Base-by-base conservation (phyloP, 2,888 invertebrate genomes). In the Habrosyne pyritoides region DNA sequence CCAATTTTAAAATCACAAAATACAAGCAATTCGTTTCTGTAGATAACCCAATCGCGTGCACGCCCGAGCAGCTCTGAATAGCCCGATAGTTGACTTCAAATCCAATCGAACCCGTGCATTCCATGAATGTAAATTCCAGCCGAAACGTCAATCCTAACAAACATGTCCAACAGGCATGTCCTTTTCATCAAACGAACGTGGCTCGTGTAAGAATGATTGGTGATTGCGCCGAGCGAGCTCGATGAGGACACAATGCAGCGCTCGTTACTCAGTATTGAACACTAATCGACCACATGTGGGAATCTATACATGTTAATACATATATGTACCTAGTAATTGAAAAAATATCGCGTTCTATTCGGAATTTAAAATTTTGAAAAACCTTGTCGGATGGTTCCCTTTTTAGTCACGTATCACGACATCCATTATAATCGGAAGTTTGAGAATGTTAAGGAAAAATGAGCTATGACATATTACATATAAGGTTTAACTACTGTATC, bases 231-330 rank as follows among this genome's bases (percentile, higher is more conserved):
- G 42, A 18, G 42, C 33, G 33, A 33, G 33, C 33, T 33, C 33
- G n/a, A n/a, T 33, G 33, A n/a, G 42, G 42, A 42, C 42, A 42
- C 42, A 42, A 42, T 42, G 42, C 42, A 42, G 18, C 7, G 18
- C 36, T 42, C 42, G 53, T 52, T 55, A 56, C 53, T 54, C 54
- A 47, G 36, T 53, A 55, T 64, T 64, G 53, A 67, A 49, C 53
- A 55, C 53, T 60, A 55, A 67, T 58, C 54, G 52, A 54, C 48
- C 56, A 26, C 55, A 56, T 49, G 36, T 42, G 47, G 48, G 46
- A 56, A 2, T 49, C 56, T 61, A 53, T 53, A 28, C 48, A 36
- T 42, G 10, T 22, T 52, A 53, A 60, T 55, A 61, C 52, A 54
- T 22, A 47, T 36, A 53, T 10, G 53, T 33, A 33, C 42, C 47